Evolutionary conservation across 2,797 vertebrate genomes (phyloP).

Genomic region (Phrynocephalus guinanensis): DNA sequence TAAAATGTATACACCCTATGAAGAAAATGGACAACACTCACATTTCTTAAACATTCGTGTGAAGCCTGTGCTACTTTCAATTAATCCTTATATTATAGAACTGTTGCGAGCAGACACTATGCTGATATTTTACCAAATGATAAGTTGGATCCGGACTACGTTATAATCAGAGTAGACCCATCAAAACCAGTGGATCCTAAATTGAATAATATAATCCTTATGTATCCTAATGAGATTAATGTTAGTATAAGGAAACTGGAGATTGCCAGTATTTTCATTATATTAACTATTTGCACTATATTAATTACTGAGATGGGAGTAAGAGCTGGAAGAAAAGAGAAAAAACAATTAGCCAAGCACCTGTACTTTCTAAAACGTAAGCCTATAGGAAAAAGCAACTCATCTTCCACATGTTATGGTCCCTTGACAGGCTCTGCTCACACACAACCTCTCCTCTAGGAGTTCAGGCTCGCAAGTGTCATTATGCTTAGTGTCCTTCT

Average conservation of each 20-base stretch:
- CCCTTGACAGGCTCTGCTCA: slow-evolving; percentile 4
- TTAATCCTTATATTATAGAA: slow-evolving; percentile 26
- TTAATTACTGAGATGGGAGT: background rate
- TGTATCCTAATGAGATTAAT: too few relatives aligned
- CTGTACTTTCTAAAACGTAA: slow-evolving; percentile 23
- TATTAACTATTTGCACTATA: too few relatives aligned
- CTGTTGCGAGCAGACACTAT: background rate
- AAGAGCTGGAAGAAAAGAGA: background rate
- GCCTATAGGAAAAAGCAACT: slow-evolving; percentile 22
- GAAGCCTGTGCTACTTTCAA: slow-evolving; percentile 32
- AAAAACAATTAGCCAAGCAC: background rate
- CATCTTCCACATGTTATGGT: slow-evolving; percentile 17
- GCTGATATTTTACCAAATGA: slow-evolving; percentile 2
- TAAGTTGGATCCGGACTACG: background rate
- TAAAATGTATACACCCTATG: slow-evolving; percentile 51
- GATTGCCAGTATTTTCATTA: background rate
- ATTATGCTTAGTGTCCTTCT: slow-evolving; percentile 36
- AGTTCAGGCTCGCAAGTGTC: slow-evolving; percentile 7
- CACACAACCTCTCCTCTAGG: slow-evolving; percentile 22
- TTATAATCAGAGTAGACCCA: background rate
- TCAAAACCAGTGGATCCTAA: background rate
- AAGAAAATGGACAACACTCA: slow-evolving; percentile 47
- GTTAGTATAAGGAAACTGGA: too few relatives aligned
- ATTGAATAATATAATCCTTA: too few relatives aligned
- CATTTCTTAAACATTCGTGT: slow-evolving; percentile 5